These are phyloP conservation scores for Takifugu flavidus DNA, from an alignment of 2,113 vertebrate species.

Conservation along the genomic window DNA sequence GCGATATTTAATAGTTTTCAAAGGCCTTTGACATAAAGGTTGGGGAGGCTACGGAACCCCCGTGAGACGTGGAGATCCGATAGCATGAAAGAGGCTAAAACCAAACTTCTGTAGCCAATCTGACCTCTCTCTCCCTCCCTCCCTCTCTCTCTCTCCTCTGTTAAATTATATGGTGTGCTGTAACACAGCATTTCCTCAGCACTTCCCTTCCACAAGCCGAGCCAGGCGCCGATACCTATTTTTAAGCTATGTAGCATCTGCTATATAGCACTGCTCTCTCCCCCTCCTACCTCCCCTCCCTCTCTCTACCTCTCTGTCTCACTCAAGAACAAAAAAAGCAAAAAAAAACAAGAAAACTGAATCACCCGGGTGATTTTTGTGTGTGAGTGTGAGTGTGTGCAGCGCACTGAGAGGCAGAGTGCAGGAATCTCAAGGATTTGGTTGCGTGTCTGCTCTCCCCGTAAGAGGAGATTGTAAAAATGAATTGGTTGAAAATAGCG, in stretches of 20 bases:
- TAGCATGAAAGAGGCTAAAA: slow-evolving; percentile 51
- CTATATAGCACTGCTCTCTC: slow-evolving; percentile 21
- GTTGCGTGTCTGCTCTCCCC: slow-evolving; percentile 71
- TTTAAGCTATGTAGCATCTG: slow-evolving; percentile 43
- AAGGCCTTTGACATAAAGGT: slow-evolving; percentile 57
- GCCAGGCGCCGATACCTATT: slow-evolving; percentile 56
- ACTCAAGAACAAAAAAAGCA: neutral
- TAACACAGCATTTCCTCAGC: slow-evolving; percentile 54
- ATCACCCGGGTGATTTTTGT: slow-evolving; percentile 14
- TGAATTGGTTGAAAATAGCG: slow-evolving; percentile 77
- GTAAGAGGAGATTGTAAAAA: slow-evolving; percentile 75
- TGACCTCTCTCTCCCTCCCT: slow-evolving; percentile 18
- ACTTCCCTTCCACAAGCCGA: slow-evolving; percentile 48
- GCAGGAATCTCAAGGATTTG: slow-evolving; percentile 75
- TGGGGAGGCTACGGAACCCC: slow-evolving; percentile 47
- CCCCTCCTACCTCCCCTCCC: neutral
- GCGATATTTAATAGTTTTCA: slow-evolving; percentile 43
- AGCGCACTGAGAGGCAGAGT: slow-evolving; percentile 52
- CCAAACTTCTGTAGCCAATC: slow-evolving; percentile 52
- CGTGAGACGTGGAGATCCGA: slow-evolving; percentile 47
- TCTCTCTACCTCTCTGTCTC: neutral
- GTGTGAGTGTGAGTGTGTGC: slow-evolving; percentile 34
- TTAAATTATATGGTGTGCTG: slow-evolving; percentile 54
- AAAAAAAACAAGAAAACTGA: slow-evolving; percentile 27
- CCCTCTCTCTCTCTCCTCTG: slow-evolving; percentile 13